Base-by-base conservation (phyloP, 2,888 invertebrate genomes). In the Bombyx huttoni region DNA sequence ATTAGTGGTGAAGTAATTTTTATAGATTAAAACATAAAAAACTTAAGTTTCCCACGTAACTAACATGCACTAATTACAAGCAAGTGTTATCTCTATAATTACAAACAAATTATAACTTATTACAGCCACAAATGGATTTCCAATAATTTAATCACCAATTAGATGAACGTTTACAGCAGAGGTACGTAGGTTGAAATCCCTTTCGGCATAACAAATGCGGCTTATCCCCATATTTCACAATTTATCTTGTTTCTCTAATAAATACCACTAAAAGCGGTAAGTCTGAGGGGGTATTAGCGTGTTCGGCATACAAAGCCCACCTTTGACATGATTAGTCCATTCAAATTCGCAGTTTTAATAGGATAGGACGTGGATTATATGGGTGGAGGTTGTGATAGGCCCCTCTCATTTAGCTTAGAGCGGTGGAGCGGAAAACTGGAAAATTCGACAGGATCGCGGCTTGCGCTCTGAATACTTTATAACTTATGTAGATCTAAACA, bases 381-480 rank as follows among this genome's bases (percentile, higher is more conserved):
- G 58, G 60, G 62, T 52, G 49, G 50, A 58, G 58, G 58, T 61
- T 59, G 58, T 56, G 56, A 56, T 56, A 57, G 58, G 58, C 60
- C 59, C 61, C 59, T 65, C 73, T 73, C 74, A 75, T 78, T 78
- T 71, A 65, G 78, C 75, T 78, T 73, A 74, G 60, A 60, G 65
- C 70, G 54, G 51, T 66, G 59, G 56, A 54, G 62, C 65, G 67
- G 68, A 70, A 74, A 72, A 67, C 63, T 68, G 66, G 65, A 67
- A 68, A 70, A 70, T 70, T 69, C 58, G 59, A 55, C 59, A 58
- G 61, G 59, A 59, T 55, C 57, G 53, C 55, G 52, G 51, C 51
- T 54, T 57, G 56, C 56, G 54, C 52, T 47, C 49, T 70, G 62
- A 70, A 71, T 70, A 66, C 59, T 68, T 69, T 64, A 68, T 67